Percentiles rank a stretch among this genome's conserved stretches.
Evolutionary conservation across 1,140 invertebrate species (phyloP).

Genomic region (Drosophila grimshawi): DNA sequence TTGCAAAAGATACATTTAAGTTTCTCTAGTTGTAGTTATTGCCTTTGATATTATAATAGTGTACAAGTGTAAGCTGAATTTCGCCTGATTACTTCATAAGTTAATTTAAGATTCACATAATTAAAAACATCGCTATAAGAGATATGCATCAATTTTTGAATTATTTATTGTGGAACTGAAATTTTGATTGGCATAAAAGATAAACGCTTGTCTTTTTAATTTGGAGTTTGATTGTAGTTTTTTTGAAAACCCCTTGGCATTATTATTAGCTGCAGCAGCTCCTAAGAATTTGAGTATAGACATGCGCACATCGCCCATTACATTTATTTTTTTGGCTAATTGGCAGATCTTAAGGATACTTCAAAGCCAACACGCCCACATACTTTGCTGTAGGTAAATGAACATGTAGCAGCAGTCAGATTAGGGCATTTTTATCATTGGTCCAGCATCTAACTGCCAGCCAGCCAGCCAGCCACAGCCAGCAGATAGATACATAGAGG

Average conservation of each 20-base stretch:
- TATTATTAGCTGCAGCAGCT: neutral
- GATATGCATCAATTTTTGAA: neutral
- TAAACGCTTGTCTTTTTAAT: no score
- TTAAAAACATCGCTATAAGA: constrained; percentile 21
- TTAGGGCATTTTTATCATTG: constrained; percentile 55
- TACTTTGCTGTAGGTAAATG: constrained; percentile 73
- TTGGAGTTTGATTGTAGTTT: neutral
- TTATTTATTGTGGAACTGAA: neutral
- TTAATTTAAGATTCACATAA: constrained; percentile 6
- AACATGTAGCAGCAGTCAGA: constrained; percentile 57
- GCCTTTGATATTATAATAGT: constrained; percentile 26
- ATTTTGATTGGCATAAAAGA: neutral
- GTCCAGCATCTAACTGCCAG: constrained; percentile 43
- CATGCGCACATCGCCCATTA: neutral
- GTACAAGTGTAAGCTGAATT: constrained; percentile 30
- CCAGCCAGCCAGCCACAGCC: neutral
- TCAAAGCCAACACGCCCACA: constrained; percentile 65
- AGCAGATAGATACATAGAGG: neutral
- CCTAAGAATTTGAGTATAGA: neutral
- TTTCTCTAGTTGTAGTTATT: constrained; percentile 5
- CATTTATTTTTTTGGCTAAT: constrained; percentile 29
- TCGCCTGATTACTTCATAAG: constrained; percentile 68
- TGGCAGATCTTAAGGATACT: constrained; percentile 29
- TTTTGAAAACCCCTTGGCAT: neutral
- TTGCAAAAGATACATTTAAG: neutral